Conservation (phyloP, 2,888 invertebrate species). For the Catocala nupta region DNA sequence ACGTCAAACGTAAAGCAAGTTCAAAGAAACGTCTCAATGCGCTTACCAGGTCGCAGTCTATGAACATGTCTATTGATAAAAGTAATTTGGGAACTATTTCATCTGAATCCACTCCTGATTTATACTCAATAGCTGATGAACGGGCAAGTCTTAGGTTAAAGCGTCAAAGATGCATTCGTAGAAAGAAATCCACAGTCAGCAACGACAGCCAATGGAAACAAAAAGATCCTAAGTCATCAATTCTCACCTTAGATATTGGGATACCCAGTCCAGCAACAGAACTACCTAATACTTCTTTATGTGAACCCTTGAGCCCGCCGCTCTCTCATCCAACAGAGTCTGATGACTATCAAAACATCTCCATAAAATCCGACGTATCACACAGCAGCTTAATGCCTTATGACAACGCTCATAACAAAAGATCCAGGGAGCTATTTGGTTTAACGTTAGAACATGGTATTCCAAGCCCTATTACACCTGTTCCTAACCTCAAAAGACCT, state of each 20-base stretch:
- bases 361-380: slow-evolving; percentile 73
- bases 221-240: slow-evolving; percentile 66
- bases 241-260: slow-evolving; percentile 78
- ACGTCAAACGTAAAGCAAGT: slow-evolving; percentile 48
- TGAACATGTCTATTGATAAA: slow-evolving; percentile 67
- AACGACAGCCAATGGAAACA: slow-evolving; percentile 74
- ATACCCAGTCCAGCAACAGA: slow-evolving; percentile 79
- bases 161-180: slow-evolving; percentile 87
- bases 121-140: slow-evolving; percentile 65
- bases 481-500: slow-evolving; percentile 75
- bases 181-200: slow-evolving; percentile 82
- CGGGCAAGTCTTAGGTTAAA: slow-evolving; percentile 76
- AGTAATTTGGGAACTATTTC: slow-evolving; percentile 63
- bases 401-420: slow-evolving; percentile 65
- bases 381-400: slow-evolving; percentile 78
- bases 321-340: slow-evolving; percentile 58
- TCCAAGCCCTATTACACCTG: slow-evolving; percentile 84
- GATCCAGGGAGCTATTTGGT: slow-evolving; percentile 77
- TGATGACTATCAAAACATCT: slow-evolving; percentile 58
- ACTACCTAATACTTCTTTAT: slow-evolving; percentile 71
- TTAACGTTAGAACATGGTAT: slow-evolving; percentile 82
- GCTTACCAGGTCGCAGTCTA: slow-evolving; percentile 74
- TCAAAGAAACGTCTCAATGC: slow-evolving; percentile 48
- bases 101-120: slow-evolving; percentile 78
- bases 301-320: slow-evolving; percentile 69